phyloP scores from a whole-genome alignment of 2,797 vertebrate species.

The Amphiprion clarkii region DNA sequence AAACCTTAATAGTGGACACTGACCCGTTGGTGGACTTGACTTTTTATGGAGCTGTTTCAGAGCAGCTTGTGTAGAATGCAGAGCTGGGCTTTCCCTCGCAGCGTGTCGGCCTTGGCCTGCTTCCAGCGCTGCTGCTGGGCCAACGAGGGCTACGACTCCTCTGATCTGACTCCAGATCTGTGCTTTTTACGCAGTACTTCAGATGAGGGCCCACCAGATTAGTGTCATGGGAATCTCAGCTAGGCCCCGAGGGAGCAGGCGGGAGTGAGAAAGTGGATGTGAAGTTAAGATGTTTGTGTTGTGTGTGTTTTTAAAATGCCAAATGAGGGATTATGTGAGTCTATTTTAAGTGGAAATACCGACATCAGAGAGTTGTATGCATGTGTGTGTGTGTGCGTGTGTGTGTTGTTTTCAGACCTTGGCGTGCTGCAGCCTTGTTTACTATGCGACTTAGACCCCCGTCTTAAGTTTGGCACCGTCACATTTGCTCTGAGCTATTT shows the following conservation, averaged over 20 bases:
- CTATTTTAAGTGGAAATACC: neutral
- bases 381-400: constrained; percentile 17
- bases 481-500: constrained; percentile 65
- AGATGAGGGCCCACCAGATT: constrained; percentile 25
- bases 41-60: neutral
- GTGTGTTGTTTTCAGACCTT: neutral
- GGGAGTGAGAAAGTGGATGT: neutral
- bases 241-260: neutral
- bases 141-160: constrained; percentile 22
- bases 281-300: neutral
- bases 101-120: constrained; percentile 17
- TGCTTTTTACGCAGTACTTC: neutral
- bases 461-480: constrained; percentile 39
- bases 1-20: neutral
- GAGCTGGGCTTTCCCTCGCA: constrained; percentile 9
- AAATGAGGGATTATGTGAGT: neutral
- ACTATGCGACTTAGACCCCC: constrained; percentile 8
- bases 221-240: constrained; percentile 26
- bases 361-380: neutral
- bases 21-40: neutral
- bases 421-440: constrained; percentile 49
- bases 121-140: constrained; percentile 41
- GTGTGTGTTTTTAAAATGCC: neutral
- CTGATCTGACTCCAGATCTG: constrained; percentile 52
- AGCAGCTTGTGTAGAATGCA: constrained; percentile 3